Base-by-base conservation (phyloP, 2,888 invertebrate species). In the Dryocosmus kuriphilus region DNA sequence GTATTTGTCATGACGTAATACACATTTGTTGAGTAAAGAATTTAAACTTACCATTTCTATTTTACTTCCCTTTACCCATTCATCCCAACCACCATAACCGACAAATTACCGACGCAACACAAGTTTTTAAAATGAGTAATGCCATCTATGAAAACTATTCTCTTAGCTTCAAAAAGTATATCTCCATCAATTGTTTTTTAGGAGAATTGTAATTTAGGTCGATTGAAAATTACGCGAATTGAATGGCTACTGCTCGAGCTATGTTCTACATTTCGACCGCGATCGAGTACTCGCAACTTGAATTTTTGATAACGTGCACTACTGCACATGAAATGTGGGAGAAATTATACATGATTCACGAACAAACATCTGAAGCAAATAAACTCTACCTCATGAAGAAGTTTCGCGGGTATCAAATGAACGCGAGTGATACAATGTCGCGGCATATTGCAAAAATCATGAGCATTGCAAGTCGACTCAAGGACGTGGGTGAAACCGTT, bases 401-500 rank as follows among this genome's bases (percentile, higher is more conserved):
- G 24, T 85, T 83, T 60, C 81, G 83, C 27, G 75, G 74, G 1
- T 81, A 57, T 22, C 57, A 46, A 14, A 83, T 84, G 83, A 65
- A 30, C 1, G 2, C 76, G n/a, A 80, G 22, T 30, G 84, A 83
- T 24, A 41, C 82, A 0, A 76, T 83, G 6, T 74, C 83, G 22
- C 79, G 76, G 1, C 83, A 83, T 75, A 75, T 86, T 0, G 76
- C 85, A 1, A 79, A 65, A 27, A 67, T 85, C 16, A 63, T 73
- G n/a, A 86, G 86, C 65, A 79, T 86, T 75, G 85, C 82, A 0
- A 61, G 75, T 0, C 81, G 81, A 63, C 57, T 85, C 19, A 77
- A 76, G 9, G 87, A 86, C 67, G 74, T 87, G 0, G 85, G 84
- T 0, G 85, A 85, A 19, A 24, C n/a, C n/a, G n/a, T n/a, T n/a